Conservation (phyloP, 2,797 vertebrate species). For the Staurois parvus region DNA sequence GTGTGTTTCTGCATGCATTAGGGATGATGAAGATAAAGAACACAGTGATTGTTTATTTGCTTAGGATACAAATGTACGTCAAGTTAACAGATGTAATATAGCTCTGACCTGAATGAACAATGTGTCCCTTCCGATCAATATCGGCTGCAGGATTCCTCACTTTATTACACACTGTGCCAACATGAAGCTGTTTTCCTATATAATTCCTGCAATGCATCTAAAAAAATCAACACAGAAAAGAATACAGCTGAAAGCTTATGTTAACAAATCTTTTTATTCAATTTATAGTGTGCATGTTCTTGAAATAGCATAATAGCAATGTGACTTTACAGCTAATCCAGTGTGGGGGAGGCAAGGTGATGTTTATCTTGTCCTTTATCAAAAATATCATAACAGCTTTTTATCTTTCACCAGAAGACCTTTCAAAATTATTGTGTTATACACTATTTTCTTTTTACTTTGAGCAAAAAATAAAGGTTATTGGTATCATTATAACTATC, state of each 20-base stretch:
- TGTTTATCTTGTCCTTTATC: slow-evolving; percentile 39
- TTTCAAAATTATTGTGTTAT: not conserved
- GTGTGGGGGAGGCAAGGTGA: slow-evolving; percentile 11
- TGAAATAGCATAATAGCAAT: slow-evolving; percentile 44
- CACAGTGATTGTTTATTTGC: slow-evolving; percentile 1
- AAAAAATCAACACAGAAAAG: slow-evolving; percentile 62
- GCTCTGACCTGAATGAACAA: slow-evolving; percentile 71
- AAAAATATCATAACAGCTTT: slow-evolving; percentile 20
- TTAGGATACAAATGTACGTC: slow-evolving; percentile 33
- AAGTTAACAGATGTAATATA: slow-evolving; percentile 33
- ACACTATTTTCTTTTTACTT: slow-evolving; percentile 16
- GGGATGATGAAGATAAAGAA: not conserved
- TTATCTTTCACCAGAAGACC: slow-evolving; percentile 2
- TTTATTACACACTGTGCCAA: slow-evolving; percentile 61
- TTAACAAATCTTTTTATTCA: slow-evolving; percentile 37
- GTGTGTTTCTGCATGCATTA: slow-evolving; percentile 6
- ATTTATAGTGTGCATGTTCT: slow-evolving; percentile 37
- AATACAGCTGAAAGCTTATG: slow-evolving; percentile 26
- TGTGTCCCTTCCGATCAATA: slow-evolving; percentile 26
- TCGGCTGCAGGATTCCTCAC: slow-evolving; percentile 29
- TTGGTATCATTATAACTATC: slow-evolving; percentile 3
- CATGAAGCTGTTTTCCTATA: slow-evolving; percentile 75
- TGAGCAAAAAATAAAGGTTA: not conserved
- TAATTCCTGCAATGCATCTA: slow-evolving; percentile 88
- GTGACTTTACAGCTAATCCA: slow-evolving; percentile 20